Evolutionary conservation across 1,140 invertebrate species (phyloP).

Genomic region (Nomia melanderi): DNA sequence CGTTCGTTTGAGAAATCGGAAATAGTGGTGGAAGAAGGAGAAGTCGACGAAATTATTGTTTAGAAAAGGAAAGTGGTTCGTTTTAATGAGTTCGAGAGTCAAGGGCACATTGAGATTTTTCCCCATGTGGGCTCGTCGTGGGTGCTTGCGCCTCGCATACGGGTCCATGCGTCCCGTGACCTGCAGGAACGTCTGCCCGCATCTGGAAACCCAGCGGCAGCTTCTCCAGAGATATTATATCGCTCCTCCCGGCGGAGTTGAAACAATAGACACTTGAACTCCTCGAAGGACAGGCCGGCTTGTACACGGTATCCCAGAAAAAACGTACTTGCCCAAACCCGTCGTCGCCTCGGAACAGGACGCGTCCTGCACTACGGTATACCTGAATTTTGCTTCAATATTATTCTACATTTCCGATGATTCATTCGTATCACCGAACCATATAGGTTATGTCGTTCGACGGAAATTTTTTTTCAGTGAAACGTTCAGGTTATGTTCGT

Average conservation of each 20-base stretch:
- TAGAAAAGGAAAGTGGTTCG: not conserved
- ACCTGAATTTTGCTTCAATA: not conserved
- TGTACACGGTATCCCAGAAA: slow-evolving; percentile 38
- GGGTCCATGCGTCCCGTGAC: slow-evolving; percentile 41
- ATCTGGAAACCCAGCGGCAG: slow-evolving; percentile 68
- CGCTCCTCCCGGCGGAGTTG: slow-evolving; percentile 61
- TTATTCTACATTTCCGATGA: not conserved
- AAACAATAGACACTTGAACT: slow-evolving; percentile 70
- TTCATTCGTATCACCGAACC: not conserved
- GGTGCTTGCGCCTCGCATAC: slow-evolving; percentile 40
- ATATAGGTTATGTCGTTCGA: too few relatives aligned
- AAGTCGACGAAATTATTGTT: not conserved
- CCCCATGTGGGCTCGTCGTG: slow-evolving; percentile 9
- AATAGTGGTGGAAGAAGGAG: not conserved
- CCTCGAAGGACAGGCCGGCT: slow-evolving; percentile 31
- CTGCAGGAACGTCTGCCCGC: slow-evolving; percentile 65
- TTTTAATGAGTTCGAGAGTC: slow-evolving; percentile 39
- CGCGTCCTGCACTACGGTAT: too few relatives aligned
- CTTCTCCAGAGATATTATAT: slow-evolving; percentile 71
- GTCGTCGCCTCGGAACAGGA: not conserved
- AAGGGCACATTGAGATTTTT: slow-evolving; percentile 48
- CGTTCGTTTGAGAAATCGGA: not conserved
- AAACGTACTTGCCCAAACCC: slow-evolving; percentile 10
- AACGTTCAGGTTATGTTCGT: too few relatives aligned
- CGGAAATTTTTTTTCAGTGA: too few relatives aligned